These are phyloP conservation scores for Aspiorhynchus laticeps DNA, from an alignment of 2,113 vertebrate species.

Conservation along the genomic window DNA sequence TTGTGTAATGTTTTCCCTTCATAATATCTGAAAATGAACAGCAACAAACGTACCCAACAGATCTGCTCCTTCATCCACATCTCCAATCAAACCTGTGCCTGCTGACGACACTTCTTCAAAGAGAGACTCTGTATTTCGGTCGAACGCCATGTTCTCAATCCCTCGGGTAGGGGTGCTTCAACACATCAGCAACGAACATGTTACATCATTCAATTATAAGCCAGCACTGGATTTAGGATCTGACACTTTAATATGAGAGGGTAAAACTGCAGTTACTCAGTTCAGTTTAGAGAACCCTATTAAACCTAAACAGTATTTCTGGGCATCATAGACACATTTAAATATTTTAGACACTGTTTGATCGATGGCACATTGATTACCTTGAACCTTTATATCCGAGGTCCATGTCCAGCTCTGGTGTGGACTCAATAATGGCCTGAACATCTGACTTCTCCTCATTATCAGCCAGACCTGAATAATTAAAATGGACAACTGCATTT, in stretches of 20 bases:
- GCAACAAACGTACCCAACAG: conserved; percentile 84
- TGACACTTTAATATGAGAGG: neutral
- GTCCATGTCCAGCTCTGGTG: conserved; percentile 96
- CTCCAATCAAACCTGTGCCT: conserved; percentile 93
- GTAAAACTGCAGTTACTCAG: neutral
- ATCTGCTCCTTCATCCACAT: conserved; percentile 98
- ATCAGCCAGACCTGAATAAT: conserved; percentile 83
- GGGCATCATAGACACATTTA: neutral
- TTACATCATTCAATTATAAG: neutral
- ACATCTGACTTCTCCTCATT: conserved; percentile 94
- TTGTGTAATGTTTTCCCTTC: neutral
- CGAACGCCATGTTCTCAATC: conserved; percentile 97
- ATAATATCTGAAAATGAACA: neutral
- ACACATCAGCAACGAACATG: conserved; percentile 33
- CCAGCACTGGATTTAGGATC: neutral
- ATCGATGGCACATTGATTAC: conserved; percentile 63
- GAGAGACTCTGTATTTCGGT: conserved; percentile 96
- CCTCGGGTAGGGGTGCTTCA: conserved; percentile 93
- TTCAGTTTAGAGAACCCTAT: neutral
- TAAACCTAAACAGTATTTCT: neutral
- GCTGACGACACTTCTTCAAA: conserved; percentile 98
- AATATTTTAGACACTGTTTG: neutral
- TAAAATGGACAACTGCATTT: conserved; percentile 12
- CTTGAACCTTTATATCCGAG: conserved; percentile 90
- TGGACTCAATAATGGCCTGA: conserved; percentile 97